phyloP scores from a whole-genome alignment of 2,888 invertebrate species.

The Tetramorium bicarinatum region DNA sequence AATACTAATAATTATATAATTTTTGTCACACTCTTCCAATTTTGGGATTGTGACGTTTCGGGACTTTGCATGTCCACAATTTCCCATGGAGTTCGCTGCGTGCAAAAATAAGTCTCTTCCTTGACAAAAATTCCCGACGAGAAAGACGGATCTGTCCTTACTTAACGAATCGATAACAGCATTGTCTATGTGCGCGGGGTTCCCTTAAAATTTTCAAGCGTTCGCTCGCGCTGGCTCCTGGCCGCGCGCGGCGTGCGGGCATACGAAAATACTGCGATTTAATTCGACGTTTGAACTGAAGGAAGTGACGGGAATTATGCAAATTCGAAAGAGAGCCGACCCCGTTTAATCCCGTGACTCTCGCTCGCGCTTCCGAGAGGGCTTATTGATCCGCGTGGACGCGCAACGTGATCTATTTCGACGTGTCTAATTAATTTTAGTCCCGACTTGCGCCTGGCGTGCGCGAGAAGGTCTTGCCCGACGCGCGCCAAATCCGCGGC shows the following conservation, averaged over 20 bases:
- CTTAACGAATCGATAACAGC: neutral
- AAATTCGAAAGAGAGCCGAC: neutral
- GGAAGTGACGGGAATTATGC: slow-evolving; percentile 12
- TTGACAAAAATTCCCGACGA: neutral
- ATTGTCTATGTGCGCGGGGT: neutral
- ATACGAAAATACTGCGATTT: neutral
- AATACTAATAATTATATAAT: no score
- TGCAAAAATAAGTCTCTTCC: no score
- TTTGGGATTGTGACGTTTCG: no score
- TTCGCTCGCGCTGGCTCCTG: neutral
- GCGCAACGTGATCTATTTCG: slow-evolving; percentile 9
- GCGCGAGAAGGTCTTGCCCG: neutral
- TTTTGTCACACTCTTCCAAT: no score
- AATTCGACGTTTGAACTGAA: neutral
- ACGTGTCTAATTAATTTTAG: slow-evolving; percentile 42
- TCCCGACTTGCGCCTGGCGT: neutral
- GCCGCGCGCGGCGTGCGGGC: neutral
- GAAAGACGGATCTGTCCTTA: neutral
- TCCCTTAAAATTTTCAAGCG: neutral
- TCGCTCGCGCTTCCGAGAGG: neutral
- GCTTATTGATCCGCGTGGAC: slow-evolving; percentile 21
- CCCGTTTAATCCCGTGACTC: neutral
- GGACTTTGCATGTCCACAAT: no score
- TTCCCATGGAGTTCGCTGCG: no score
- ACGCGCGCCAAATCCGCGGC: slow-evolving; percentile 6